Base-by-base conservation (phyloP, 1,140 invertebrate species). In the Episyrphus balteatus region DNA sequence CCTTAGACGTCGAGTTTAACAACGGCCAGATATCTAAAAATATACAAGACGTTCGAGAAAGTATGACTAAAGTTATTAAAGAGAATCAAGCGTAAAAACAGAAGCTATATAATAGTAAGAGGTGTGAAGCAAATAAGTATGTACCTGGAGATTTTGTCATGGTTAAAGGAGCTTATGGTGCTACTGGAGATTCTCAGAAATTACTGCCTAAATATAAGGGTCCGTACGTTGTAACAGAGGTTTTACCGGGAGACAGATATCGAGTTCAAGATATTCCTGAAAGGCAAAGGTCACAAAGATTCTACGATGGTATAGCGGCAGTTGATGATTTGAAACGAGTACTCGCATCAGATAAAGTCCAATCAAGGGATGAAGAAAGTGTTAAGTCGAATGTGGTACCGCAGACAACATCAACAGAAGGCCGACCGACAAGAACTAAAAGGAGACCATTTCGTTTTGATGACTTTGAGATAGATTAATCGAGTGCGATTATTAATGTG, bases 171-270 rank as follows among this genome's bases (percentile, higher is more conserved):
- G 44, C 31, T 7, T 44, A 38, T 17, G 15, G 33, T 10, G 31
- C 52, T 3, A 53, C 50, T 10, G 55, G 54, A 7, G 26, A 45
- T 7, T 59, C 55, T 42, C 34, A 41, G 9, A 60, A 56, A 33
- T 34, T 60, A 8, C 18, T 38, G 9, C 39, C 52, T 0, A 58
- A 51, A 45, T 49, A 48, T n/a, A 56, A 55, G 21, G 58, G 58
- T 6, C 55, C 56, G 6, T 60, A 50, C 44, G 48, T 43, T 18
- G 46, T 60, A 1, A 54, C 50, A 0, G 49, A 50, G 10, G 50
- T 54, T 8, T 31, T 57, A 31, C 52, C 51, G n/a, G 51, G 57
- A 36, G 55, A 60, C 42, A 41, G 58, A 11, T 60, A 58, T 32
- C 51, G 53, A 26, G 53, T 57, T 5, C 41, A 54, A 32, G 55